Evolutionary conservation across 92 coral and sea anemone genomes (phyloP), one percentile per base, ranked within the genome.

Genomic region (Porites divaricata): DNA sequence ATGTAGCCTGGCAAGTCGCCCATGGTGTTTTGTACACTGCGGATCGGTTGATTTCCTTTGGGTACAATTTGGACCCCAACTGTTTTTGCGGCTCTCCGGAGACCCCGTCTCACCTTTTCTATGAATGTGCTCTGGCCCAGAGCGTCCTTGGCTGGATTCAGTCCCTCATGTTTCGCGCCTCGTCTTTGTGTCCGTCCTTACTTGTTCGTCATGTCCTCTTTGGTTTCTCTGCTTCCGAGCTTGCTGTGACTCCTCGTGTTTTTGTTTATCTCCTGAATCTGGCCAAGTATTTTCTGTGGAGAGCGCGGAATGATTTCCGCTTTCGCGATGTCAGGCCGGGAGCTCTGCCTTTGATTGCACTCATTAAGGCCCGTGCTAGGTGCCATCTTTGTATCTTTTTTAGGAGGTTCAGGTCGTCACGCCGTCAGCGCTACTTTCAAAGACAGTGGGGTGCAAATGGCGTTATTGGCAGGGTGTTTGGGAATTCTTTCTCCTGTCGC

Each of bases 371-470:
- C 8, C 67, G 87, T 0, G 59, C 61, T 3, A 26, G 8, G 11
- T 57, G 59, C 20, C 57, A 56, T 20, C 61, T 83, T 0, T 28
- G 17, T 0, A 9, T 71, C 1, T 63, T 58, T 5, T 75, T 58
- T 16, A 14, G 15, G 15, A 7, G 61, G 8, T 71, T 71, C 12
- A 8, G 6, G 5, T 71, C 76, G 2, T 1, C 25, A 1, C 9
- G 57, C 0, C 6, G 68, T 2, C 68, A 21, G 1, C 69, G 45
- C 10, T 41, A 2, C 22, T 85, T 85, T 11, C 56, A 16, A 0
- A 21, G 57, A 2, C 70, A 77, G 15, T 86, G 80, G 89, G 49
- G 81, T 2, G 87, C 75, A 0, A 13, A 6, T 51, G 87, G 87
- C 8, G 25, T 75, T 1, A 15, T 74, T 0, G 72, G 73, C 20